Base-by-base conservation (phyloP, 2,797 vertebrate genomes). In the Thaleichthys pacificus region DNA sequence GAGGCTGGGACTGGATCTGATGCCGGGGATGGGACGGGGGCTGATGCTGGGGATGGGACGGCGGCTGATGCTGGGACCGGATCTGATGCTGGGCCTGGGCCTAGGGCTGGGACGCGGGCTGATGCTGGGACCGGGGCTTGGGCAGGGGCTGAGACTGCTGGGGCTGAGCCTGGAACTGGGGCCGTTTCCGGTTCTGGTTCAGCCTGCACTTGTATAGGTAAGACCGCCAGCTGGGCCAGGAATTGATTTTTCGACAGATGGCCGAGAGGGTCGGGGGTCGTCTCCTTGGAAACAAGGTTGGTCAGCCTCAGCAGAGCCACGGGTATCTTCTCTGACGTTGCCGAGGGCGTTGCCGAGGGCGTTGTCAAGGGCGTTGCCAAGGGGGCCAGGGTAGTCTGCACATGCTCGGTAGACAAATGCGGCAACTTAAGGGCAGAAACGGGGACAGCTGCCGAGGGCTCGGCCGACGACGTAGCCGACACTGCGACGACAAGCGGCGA, bases 201-300 rank as follows among this genome's bases (percentile, higher is more conserved):
- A 8, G 47, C 57, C 70, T 83, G 35, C 19, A n/a, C 2, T 3
- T 35, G 32, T 35, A 75, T 3, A 24, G 89, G 87, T n/a, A 73
- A 73, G 24, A 87, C 81, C 9, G 80, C 77, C 42, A 89, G 71
- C 58, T 84, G 80, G 6, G 88, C 82, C 66, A 85, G 64, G 68
- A 90, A 90, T 68, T 84, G 84, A 8, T 68, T 9, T 84, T 91
- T 85, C 4, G 67, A 86, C 75, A 86, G 80, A 22, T 74, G 66
- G 19, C 61, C 35, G 8, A 73, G 86, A 71, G 84, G 82, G n/a
- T 86, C 75, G n/a, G 63, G 58, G 30, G 1, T n/a, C 6, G 15
- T 28, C 30, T 89, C 76, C 62, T 71, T 79, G 17, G 65, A 11
- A 21, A 28, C 17, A n/a, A 74, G 12, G 17, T 74, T 42, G 1